A percentile compares a stretch with the other conserved stretches of the same genome.
These are phyloP conservation scores for Dryobates pubescens DNA, from an alignment of 2,797 vertebrate genomes.

Conservation along the genomic window DNA sequence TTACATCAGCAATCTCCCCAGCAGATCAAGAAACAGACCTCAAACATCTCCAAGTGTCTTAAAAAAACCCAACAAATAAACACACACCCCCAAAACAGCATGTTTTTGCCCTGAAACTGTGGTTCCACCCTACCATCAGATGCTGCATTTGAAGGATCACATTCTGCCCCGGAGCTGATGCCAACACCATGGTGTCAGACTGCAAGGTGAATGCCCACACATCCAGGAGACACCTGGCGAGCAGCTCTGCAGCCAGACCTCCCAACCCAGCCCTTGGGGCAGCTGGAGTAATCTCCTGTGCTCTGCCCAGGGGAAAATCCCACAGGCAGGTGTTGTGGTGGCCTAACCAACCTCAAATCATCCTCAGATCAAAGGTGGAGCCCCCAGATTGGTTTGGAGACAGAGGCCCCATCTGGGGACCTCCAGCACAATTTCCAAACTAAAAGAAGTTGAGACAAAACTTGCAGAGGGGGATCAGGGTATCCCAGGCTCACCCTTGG, in stretches of 20 bases:
- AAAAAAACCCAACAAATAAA: background rate
- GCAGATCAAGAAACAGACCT: background rate
- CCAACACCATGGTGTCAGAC: fast-evolving
- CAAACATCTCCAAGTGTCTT: background rate
- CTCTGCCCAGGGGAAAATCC: background rate
- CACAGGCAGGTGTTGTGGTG: fast-evolving
- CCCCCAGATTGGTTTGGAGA: background rate
- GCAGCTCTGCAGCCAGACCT: background rate
- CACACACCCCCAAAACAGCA: no score
- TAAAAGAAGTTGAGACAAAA: background rate
- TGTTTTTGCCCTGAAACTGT: no score
- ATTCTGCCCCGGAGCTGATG: background rate
- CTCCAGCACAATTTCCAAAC: background rate
- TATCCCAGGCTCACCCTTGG: background rate
- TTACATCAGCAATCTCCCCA: background rate
- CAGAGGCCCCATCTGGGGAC: background rate
- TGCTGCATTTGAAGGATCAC: fast-evolving
- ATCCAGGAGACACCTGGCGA: fast-evolving
- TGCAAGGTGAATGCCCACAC: background rate
- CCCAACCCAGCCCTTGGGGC: fast-evolving
- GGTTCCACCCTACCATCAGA: fast-evolving
- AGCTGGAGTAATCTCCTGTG: fast-evolving
- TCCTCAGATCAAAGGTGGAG: background rate
- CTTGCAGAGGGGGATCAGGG: background rate
- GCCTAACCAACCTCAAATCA: background rate